These are phyloP conservation scores for Eufriesea mexicana DNA, from an alignment of 1,140 invertebrate genomes.

Conservation along the genomic window DNA sequence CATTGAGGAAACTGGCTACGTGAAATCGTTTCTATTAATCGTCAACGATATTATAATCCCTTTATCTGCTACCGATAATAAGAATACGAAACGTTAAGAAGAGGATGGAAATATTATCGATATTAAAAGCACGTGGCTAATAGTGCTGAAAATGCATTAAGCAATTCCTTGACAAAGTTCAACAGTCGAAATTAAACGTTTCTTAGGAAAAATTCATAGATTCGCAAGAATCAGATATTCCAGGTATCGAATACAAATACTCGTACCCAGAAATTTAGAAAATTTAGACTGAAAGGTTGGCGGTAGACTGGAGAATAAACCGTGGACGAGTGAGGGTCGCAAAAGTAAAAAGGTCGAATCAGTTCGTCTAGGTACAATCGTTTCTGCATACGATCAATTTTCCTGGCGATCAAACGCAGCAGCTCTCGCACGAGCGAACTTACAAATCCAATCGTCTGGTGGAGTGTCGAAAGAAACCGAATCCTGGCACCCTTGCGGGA, in stretches of 20 bases:
- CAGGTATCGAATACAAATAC: no score
- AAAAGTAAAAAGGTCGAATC: constrained; percentile 6
- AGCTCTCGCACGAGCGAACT: constrained; percentile 48
- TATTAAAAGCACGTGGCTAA: neutral
- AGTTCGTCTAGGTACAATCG: neutral
- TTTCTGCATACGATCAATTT: constrained; percentile 8
- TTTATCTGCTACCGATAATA: no score
- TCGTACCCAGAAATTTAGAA: no score
- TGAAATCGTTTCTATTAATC: constrained; percentile 1
- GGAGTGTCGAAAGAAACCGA: constrained; percentile 32
- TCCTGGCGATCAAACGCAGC: constrained; percentile 16
- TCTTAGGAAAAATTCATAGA: no score
- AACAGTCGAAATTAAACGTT: no score
- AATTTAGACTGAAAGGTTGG: no score
- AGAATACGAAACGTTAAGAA: neutral
- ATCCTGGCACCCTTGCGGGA: neutral
- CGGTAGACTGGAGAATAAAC: neutral
- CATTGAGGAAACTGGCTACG: neutral
- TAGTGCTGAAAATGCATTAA: neutral
- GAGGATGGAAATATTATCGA: no score
- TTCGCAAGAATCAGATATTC: no score
- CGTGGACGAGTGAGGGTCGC: no score
- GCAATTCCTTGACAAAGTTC: neutral
- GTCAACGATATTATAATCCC: neutral
- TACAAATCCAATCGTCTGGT: constrained; percentile 68